These are phyloP conservation scores for Sarcophaga bullata DNA, from an alignment of 1,140 invertebrate genomes.

Conservation along the genomic window DNA sequence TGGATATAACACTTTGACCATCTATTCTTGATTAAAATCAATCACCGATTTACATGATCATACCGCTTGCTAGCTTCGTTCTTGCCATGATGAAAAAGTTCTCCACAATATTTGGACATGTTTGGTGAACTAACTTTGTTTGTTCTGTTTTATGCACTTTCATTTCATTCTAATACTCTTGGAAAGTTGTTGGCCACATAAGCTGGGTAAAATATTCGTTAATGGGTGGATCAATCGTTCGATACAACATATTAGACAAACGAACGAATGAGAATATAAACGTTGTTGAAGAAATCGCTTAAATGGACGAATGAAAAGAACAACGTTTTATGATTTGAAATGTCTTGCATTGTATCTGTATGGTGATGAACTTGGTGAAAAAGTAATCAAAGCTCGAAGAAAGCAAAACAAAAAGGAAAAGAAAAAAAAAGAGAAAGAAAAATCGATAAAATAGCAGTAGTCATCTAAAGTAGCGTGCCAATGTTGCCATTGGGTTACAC, in stretches of 20 bases:
- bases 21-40: too few relatives aligned
- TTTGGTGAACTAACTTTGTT: neutral
- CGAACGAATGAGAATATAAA: neutral
- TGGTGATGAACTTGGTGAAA: slow-evolving; percentile 26
- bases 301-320: slow-evolving; percentile 1
- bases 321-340: slow-evolving; percentile 38
- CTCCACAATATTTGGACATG: neutral
- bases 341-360: too few relatives aligned
- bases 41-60: too few relatives aligned
- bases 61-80: too few relatives aligned
- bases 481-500: slow-evolving; percentile 24
- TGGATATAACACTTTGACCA: too few relatives aligned
- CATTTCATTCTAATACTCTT: neutral
- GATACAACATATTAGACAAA: neutral
- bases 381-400: neutral
- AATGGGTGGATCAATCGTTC: neutral
- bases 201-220: neutral
- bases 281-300: neutral
- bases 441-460: slow-evolving; percentile 19
- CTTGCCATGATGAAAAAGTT: too few relatives aligned
- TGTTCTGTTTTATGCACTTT: neutral
- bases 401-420: too few relatives aligned
- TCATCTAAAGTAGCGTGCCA: slow-evolving; percentile 28
- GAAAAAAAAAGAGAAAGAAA: neutral
- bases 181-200: neutral